Conservation (phyloP, 1,140 invertebrate genomes). For the Cydia strobilella region DNA sequence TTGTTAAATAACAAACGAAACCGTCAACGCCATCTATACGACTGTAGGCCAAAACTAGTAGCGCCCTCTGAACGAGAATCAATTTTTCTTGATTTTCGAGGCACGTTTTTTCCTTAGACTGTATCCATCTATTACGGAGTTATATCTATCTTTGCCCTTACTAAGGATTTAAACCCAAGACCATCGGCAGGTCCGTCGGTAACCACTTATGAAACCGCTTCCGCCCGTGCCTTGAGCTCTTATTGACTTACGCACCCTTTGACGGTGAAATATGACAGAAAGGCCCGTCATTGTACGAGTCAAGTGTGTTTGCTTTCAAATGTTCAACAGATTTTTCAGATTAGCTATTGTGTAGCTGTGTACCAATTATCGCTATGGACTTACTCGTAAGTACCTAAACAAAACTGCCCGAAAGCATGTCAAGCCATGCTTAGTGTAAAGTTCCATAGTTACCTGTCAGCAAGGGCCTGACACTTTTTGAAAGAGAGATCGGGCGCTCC, state of each 20-base stretch:
- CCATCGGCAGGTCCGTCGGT: not conserved
- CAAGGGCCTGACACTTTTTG: no score
- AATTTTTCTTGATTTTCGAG: no score
- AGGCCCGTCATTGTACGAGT: not conserved
- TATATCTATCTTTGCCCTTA: no score
- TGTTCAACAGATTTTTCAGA: not conserved
- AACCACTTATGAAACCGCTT: not conserved
- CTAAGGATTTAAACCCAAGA: no score
- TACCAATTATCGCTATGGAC: not conserved
- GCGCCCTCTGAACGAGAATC: no score
- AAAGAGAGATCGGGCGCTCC: no score
- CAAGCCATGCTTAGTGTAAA: not conserved
- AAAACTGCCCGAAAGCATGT: no score
- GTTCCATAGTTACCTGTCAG: not conserved
- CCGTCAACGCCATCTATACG: no score
- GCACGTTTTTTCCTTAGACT: no score
- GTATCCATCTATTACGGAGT: no score
- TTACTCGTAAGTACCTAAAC: not conserved
- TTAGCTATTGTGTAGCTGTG: conserved; percentile 13
- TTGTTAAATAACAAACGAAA: no score
- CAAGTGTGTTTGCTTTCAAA: not conserved
- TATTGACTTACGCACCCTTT: not conserved
- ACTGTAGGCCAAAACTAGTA: no score
- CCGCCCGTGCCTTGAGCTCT: not conserved
- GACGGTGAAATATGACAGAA: not conserved